These are phyloP conservation scores for Dryobotodes eremita DNA, from an alignment of 2,888 invertebrate species.

Conservation along the genomic window DNA sequence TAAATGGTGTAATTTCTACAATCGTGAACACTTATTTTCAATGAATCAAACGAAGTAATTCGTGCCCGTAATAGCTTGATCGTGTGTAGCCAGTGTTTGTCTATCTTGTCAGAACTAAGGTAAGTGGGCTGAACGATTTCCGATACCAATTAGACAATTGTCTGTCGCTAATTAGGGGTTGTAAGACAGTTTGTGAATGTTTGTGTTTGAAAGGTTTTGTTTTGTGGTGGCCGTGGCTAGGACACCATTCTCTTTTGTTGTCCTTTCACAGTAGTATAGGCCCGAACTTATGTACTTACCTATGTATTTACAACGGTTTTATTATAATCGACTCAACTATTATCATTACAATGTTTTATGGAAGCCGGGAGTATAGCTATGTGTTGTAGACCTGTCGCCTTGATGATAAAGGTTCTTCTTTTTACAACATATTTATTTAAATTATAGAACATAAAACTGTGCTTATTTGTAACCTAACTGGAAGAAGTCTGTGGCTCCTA, in stretches of 20 bases:
- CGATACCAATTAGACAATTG: slow-evolving; percentile 42
- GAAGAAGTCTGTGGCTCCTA: too few relatives aligned
- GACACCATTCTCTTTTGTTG: slow-evolving; percentile 38
- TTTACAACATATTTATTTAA: too few relatives aligned
- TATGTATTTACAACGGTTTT: neutral
- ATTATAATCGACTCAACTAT: neutral
- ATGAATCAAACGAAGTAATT: slow-evolving; percentile 49
- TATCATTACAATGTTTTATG: neutral
- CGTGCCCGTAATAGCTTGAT: slow-evolving; percentile 51
- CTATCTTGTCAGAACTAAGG: slow-evolving; percentile 30
- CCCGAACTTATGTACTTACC: neutral
- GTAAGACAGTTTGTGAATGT: slow-evolving; percentile 28
- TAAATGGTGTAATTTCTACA: slow-evolving; percentile 35
- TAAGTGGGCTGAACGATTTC: slow-evolving; percentile 43
- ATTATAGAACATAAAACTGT: too few relatives aligned
- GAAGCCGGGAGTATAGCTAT: neutral
- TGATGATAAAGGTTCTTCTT: too few relatives aligned
- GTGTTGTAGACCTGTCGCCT: too few relatives aligned
- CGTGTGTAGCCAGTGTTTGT: slow-evolving; percentile 48
- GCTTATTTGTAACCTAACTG: too few relatives aligned
- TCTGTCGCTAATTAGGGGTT: slow-evolving; percentile 50
- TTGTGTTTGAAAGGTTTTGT: slow-evolving; percentile 5
- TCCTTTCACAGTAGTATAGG: slow-evolving; percentile 11
- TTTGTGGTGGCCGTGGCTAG: slow-evolving; percentile 4
- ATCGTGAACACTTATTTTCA: slow-evolving; percentile 54